These are phyloP conservation scores for Ferdinandea cuprea DNA, from an alignment of 2,888 invertebrate species.

Conservation along the genomic window DNA sequence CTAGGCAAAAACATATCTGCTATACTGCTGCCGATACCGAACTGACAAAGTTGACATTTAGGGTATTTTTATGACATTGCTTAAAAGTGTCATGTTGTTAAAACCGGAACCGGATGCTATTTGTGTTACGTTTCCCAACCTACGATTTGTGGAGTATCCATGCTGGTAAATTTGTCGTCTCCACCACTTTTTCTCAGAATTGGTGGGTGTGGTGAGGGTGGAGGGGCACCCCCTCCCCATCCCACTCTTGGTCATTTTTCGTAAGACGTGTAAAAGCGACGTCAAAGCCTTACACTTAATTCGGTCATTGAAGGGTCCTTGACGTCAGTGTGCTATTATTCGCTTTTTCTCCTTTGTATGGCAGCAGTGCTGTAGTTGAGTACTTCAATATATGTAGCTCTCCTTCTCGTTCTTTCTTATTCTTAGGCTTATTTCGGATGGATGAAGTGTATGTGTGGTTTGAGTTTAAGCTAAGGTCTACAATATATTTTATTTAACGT, in stretches of 20 bases:
- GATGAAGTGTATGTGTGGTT: slow-evolving; percentile 54
- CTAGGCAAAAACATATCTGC: no score
- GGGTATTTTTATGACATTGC: slow-evolving; percentile 70
- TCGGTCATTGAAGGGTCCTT: slow-evolving; percentile 72
- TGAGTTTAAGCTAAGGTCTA: slow-evolving; percentile 43
- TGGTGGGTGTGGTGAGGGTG: no score
- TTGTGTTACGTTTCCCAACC: slow-evolving; percentile 73
- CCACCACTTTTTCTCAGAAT: not conserved
- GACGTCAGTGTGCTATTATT: slow-evolving; percentile 41
- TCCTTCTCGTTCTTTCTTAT: not conserved
- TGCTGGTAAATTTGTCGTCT: slow-evolving; percentile 53
- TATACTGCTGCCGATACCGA: slow-evolving; percentile 26
- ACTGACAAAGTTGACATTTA: slow-evolving; percentile 72
- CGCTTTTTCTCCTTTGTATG: not conserved
- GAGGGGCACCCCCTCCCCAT: no score
- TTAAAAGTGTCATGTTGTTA: slow-evolving; percentile 74
- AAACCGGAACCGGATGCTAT: slow-evolving; percentile 74
- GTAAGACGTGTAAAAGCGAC: slow-evolving; percentile 68
- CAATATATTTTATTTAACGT: slow-evolving; percentile 70
- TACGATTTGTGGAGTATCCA: slow-evolving; percentile 69
- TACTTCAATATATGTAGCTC: not conserved
- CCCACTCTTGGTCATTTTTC: slow-evolving; percentile 42
- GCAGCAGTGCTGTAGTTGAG: not conserved
- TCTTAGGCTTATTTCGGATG: slow-evolving; percentile 28
- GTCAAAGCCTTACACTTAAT: slow-evolving; percentile 67